Base-by-base conservation (phyloP, 2,797 vertebrate genomes). In the Sebastes alutus region DNA sequence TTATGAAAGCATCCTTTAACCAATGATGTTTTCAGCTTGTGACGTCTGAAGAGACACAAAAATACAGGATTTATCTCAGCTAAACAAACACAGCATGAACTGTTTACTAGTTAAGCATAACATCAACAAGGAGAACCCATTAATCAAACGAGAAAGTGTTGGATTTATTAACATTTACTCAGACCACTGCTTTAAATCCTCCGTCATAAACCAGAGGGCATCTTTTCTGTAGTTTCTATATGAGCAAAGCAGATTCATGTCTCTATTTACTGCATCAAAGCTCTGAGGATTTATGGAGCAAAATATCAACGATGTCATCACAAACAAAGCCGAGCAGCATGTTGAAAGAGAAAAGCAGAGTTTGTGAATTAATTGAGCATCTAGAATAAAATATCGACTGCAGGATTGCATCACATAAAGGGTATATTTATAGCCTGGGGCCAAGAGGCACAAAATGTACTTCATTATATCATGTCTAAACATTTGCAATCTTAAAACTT, bases 321-420 rank as follows among this genome's bases (percentile, higher is more conserved):
- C 25, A 82, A 72, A 82, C 52, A 66, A 73, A 74, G 66, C 27
- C 16, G 27, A 59, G 30, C 58, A 46, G 66, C 63, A 75, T 54
- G 22, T 55, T 81, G 20, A 75, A 80, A 67, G 7, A 35, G 32
- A 58, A 80, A 42, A 49, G 2, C 60, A 55, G 27, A 68, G 13
- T 30, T 72, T 75, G 46, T 49, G 58, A 78, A 83, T 73, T 64
- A 68, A 82, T 27, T 65, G 18, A 65, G 30, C 29, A 38, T 67
- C 30, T 42, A 75, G 2, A 22, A 68, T 61, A 63, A 18, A 66
- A 78, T 14, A 27, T 8, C 6, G 49, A n/a, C 22, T 3, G 23
- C 73, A 71, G 56, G 16, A 42, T 18, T 63, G 30, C 27, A 72
- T 61, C 20, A 54, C 23, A 74, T 75, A 75, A 7, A 68, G 9